phyloP scores from a whole-genome alignment of 2,113 vertebrate genomes.

The Nyctereutes procyonoides region DNA sequence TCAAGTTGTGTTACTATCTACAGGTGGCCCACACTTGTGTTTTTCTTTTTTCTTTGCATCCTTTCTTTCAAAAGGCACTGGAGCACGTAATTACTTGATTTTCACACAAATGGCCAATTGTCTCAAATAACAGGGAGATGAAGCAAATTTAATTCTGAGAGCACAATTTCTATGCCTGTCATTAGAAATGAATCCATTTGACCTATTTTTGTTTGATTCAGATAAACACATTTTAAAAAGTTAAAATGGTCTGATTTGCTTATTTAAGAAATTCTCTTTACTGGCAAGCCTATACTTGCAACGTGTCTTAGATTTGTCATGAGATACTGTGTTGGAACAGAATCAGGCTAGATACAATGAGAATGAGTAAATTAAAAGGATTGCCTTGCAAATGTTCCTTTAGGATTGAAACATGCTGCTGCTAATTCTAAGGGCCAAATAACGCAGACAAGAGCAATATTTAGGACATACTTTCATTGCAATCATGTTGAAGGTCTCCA shows the following conservation, averaged over 20 bases:
- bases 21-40: background rate
- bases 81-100: conserved; percentile 69
- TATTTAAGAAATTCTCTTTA: conserved; percentile 60
- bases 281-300: background rate
- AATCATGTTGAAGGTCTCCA: conserved; percentile 13
- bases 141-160: conserved; percentile 66
- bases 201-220: conserved; percentile 62
- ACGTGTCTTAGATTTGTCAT: background rate
- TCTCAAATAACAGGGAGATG: conserved; percentile 65
- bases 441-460: conserved; percentile 10
- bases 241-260: conserved; percentile 54
- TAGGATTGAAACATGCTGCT: conserved; percentile 10
- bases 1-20: background rate
- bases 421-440: conserved; percentile 47
- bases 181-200: conserved; percentile 60
- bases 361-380: background rate
- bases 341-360: background rate
- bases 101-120: conserved; percentile 72
- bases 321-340: background rate
- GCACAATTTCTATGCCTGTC: conserved; percentile 56
- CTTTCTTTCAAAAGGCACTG: conserved; percentile 46
- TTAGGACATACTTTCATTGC: conserved; percentile 19
- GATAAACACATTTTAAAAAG: conserved; percentile 68
- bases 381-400: background rate
- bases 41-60: background rate